Percentiles rank a stretch among this genome's conserved stretches.
Evolutionary conservation across 2,797 vertebrate genomes (phyloP).

Genomic region (Spheniscus humboldti): DNA sequence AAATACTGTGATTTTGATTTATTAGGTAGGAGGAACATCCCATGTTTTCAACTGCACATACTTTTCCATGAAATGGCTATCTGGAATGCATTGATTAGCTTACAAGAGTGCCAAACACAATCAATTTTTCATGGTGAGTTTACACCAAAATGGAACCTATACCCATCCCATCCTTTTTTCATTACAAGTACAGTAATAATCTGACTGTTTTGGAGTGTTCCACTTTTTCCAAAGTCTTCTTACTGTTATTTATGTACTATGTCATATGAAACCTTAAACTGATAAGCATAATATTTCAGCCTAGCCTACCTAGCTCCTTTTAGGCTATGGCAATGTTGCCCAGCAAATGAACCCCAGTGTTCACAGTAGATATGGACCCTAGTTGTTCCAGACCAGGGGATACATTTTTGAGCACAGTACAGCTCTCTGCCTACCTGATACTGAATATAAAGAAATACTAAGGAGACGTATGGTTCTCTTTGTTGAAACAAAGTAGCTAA

Average conservation of each 20-base stretch:
- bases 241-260: not conserved
- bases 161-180: not conserved
- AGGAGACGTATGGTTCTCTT: too few relatives aligned
- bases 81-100: not conserved
- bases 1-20: not conserved
- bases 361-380: not conserved
- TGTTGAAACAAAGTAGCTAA: too few relatives aligned
- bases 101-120: not conserved
- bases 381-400: not conserved
- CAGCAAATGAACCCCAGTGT: not conserved
- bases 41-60: not conserved
- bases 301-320: not conserved
- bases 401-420: not conserved
- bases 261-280: not conserved
- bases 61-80: not conserved
- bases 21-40: not conserved
- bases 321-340: not conserved
- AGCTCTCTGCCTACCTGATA: not conserved
- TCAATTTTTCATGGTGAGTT: not conserved
- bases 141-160: not conserved
- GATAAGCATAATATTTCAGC: not conserved
- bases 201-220: not conserved
- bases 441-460: too few relatives aligned
- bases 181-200: not conserved
- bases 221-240: not conserved